Conservation (phyloP, 2,113 vertebrate species). For the Passerina amoena region DNA sequence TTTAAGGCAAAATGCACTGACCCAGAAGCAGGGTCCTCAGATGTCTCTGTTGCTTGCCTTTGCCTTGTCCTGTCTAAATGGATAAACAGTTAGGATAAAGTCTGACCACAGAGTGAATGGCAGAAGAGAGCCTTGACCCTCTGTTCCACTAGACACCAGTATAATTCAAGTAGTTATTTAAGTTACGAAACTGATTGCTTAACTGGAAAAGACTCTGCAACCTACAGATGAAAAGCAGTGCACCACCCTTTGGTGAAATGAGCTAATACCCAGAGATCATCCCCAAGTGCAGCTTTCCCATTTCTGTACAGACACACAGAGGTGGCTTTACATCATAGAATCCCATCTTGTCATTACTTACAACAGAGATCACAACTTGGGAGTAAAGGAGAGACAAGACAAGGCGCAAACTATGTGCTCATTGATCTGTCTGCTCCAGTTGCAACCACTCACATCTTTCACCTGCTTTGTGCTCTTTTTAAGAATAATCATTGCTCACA, state of each 20-base stretch:
- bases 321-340: background rate
- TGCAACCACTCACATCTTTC: background rate
- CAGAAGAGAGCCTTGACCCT: background rate
- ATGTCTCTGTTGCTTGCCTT: background rate
- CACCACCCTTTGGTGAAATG: background rate
- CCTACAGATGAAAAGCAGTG: background rate
- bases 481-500: background rate
- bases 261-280: background rate
- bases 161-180: background rate
- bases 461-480: background rate
- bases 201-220: background rate
- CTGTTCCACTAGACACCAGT: background rate
- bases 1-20: background rate
- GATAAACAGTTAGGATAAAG: background rate
- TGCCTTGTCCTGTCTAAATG: background rate
- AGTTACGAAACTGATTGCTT: background rate
- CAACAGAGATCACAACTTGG: background rate
- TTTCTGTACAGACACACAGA: background rate
- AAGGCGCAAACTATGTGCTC: background rate
- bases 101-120: background rate
- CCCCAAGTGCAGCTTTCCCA: background rate
- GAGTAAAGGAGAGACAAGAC: background rate
- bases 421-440: background rate
- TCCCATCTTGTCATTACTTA: background rate
- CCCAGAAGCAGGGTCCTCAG: background rate